Conservation (phyloP, 2,797 vertebrate species). For the Notoglanidium macrostoma region DNA sequence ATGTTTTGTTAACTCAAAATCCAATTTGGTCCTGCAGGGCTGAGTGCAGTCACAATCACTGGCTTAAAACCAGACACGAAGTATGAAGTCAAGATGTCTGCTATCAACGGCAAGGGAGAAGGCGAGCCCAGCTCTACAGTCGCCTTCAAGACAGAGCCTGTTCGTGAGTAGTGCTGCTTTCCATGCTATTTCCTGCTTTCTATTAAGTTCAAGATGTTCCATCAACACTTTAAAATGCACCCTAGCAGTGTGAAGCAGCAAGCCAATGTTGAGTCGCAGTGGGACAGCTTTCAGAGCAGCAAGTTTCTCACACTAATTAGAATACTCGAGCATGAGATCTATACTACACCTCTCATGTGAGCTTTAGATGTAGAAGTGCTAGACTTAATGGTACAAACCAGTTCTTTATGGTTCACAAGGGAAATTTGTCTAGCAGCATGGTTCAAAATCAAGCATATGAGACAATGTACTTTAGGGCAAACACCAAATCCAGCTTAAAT, state of each 20-base stretch:
- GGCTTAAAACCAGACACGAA: conserved; percentile 87
- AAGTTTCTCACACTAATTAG: conserved; percentile 32
- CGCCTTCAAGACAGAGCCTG: conserved; percentile 90
- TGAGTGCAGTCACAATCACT: conserved; percentile 80
- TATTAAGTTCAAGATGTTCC: conserved; percentile 35
- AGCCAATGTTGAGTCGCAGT: conserved; percentile 16
- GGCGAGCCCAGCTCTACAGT: conserved; percentile 83
- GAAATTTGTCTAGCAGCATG: not conserved
- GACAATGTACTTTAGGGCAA: not conserved
- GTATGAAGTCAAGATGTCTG: conserved; percentile 88
- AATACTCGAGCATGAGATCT: conserved; percentile 15
- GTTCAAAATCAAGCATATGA: not conserved
- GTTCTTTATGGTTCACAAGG: conserved; percentile 7
- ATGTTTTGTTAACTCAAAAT: not conserved
- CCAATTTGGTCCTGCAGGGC: conserved; percentile 68
- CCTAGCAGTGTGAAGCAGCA: conserved; percentile 35
- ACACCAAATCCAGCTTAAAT: not conserved
- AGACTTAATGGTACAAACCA: conserved; percentile 3
- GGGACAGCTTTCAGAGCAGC: conserved; percentile 15
- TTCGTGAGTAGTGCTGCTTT: conserved; percentile 85
- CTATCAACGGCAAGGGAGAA: conserved; percentile 93
- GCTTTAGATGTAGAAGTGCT: conserved; percentile 33
- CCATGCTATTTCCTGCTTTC: conserved; percentile 1
- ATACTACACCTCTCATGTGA: conserved; percentile 29
- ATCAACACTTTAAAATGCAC: conserved; percentile 32